phyloP scores from a whole-genome alignment of 2,888 invertebrate species.

The Busseola fusca region DNA sequence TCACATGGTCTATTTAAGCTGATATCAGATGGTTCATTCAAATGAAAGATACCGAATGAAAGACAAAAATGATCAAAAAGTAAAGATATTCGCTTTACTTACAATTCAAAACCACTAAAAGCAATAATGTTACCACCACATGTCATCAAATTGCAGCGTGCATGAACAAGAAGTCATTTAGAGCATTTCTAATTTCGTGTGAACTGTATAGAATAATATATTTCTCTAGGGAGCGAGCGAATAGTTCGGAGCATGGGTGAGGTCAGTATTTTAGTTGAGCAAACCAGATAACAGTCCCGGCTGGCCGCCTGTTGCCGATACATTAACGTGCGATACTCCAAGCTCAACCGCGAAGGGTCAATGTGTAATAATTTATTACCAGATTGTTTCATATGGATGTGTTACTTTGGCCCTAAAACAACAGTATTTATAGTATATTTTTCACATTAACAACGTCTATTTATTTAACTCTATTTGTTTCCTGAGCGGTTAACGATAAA shows the following conservation, averaged over 20 bases:
- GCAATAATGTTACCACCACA: background rate
- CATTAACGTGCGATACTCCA: conserved; percentile 79
- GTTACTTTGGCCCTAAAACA: conserved; percentile 64
- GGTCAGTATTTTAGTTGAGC: conserved; percentile 73
- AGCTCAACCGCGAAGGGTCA: conserved; percentile 83
- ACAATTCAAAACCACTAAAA: conserved; percentile 12
- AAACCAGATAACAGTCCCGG: conserved; percentile 75
- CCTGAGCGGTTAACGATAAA: conserved; percentile 12
- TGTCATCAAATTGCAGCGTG: conserved; percentile 14
- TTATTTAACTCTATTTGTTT: conserved; percentile 29
- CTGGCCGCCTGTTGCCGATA: conserved; percentile 72
- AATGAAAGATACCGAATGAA: too few species aligned
- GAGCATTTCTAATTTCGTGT: conserved; percentile 67
- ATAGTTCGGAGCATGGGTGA: conserved; percentile 59
- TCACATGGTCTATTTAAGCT: background rate
- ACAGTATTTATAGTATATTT: conserved; percentile 66
- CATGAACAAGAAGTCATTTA: conserved; percentile 40
- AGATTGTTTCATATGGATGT: conserved; percentile 69
- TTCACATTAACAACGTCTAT: conserved; percentile 35
- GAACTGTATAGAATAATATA: conserved; percentile 70
- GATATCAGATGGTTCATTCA: background rate
- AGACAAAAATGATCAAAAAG: background rate
- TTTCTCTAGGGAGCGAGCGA: conserved; percentile 58
- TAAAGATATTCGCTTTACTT: background rate
- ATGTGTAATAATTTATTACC: conserved; percentile 84